Conservation (phyloP, 2,797 vertebrate species). For the Galago senegalensis region DNA sequence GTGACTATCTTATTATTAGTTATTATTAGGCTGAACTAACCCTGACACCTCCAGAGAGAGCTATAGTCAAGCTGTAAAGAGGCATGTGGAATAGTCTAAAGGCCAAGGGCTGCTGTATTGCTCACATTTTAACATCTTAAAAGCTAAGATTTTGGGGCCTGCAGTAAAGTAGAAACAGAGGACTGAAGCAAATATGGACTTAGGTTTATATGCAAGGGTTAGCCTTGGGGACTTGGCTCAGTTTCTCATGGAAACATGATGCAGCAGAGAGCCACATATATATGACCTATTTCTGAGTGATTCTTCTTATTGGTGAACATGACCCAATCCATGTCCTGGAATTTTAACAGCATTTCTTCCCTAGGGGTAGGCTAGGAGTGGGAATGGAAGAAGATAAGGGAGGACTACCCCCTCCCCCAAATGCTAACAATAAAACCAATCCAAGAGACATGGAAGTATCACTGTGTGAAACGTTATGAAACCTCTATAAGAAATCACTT, state of each 20-base stretch:
- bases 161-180: neutral
- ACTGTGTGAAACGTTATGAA: neutral
- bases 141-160: neutral
- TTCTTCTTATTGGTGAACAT: neutral
- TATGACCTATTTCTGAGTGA: neutral
- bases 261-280: neutral
- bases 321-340: neutral
- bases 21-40: neutral
- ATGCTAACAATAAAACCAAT: neutral
- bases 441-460: neutral
- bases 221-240: neutral
- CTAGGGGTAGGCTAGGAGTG: neutral
- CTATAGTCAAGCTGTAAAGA: neutral
- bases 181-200: neutral
- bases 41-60: neutral
- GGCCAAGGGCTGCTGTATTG: neutral
- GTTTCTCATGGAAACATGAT: neutral
- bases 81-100: neutral
- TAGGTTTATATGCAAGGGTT: neutral
- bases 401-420: neutral
- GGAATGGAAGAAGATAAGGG: neutral
- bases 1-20: neutral
- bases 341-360: neutral
- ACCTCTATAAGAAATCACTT: conserved; percentile 12
- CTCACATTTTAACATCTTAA: neutral